phyloP scores from a whole-genome alignment of 2,888 invertebrate species.

The Limenitis arthemis region DNA sequence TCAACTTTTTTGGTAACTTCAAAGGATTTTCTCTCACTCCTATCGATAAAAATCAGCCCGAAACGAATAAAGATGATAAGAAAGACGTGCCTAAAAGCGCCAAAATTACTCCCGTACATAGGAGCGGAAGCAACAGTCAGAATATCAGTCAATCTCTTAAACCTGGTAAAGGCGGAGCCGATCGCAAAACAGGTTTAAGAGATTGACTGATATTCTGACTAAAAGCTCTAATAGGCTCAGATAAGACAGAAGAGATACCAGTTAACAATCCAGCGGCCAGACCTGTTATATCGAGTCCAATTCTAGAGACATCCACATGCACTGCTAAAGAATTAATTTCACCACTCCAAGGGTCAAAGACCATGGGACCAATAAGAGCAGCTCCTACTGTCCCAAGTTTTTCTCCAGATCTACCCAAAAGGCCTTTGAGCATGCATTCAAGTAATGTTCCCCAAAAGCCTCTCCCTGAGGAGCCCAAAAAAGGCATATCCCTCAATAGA shows the following conservation, averaged over 20 bases:
- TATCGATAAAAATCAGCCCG: constrained; percentile 40
- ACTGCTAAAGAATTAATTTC: constrained; percentile 81
- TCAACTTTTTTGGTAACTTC: constrained; percentile 88
- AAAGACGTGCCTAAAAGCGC: constrained; percentile 54
- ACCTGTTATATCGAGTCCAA: constrained; percentile 86
- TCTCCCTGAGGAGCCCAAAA: constrained; percentile 66
- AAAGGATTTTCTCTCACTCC: constrained; percentile 88
- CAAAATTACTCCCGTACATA: constrained; percentile 66
- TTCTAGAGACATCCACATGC: constrained; percentile 86
- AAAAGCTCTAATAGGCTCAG: constrained; percentile 56
- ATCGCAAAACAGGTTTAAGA: constrained; percentile 63
- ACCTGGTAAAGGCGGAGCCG: constrained; percentile 76
- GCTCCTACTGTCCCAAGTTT: constrained; percentile 68
- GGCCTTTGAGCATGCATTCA: constrained; percentile 68
- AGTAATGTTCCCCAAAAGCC: constrained; percentile 53
- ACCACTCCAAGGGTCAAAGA: constrained; percentile 73
- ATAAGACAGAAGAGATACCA: constrained; percentile 51
- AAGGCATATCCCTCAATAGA: constrained; percentile 76
- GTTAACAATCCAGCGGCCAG: constrained; percentile 76
- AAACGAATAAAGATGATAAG: constrained; percentile 14
- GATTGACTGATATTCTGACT: constrained; percentile 50
- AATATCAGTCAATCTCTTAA: constrained; percentile 50
- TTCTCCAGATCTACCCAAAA: constrained; percentile 53
- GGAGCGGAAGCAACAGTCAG: constrained; percentile 56
- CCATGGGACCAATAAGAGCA: constrained; percentile 72